Base-by-base conservation (phyloP, 2,888 invertebrate species). In the Zeuzera pyrina region DNA sequence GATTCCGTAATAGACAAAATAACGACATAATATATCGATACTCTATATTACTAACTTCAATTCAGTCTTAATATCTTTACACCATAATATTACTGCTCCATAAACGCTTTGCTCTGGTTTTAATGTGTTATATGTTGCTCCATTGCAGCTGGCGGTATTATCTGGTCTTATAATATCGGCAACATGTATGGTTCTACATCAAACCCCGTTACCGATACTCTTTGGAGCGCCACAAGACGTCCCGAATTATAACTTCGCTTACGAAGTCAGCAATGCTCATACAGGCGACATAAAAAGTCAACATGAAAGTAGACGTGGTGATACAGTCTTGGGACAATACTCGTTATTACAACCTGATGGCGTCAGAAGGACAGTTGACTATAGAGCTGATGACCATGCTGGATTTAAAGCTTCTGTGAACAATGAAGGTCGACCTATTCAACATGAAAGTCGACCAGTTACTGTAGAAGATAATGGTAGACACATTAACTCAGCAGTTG, bases 261-360 rank as follows among this genome's bases (percentile, higher is more conserved):
- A 87, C 41, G 79, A 85, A 29, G 84, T 87, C 12, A 84, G 85
- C 41, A 85, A 86, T 38, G 59, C 59, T 2, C 58, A 74, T 14
- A 85, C 86, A 0, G 86, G 87, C 10, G 87, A 87, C 43, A 58
- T 77, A 24, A 86, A 87, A 43, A 83, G 66, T 42, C 86, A 86
- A 41, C 74, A 76, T 0, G 87, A 87, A 47, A 71, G 64, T 33
- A 65, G 85, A 24, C 62, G 70, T 40, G 86, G 85, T 1, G 85
- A 85, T 33, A 67, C 70, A 2, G 85, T 86, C 0, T 60, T 78
- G 12, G 86, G 87, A 15, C 84, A 85, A 39, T 87, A 86, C 52
- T 79, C 85, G 1, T 52, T 87, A 11, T 48, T 76, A 1, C 86
- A 86, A 41, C 78, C 87, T 33, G 86, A 87, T 57, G 87, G 87